Conservation (phyloP, 2,888 invertebrate species). For the Dasysyrphus albostriatus region DNA sequence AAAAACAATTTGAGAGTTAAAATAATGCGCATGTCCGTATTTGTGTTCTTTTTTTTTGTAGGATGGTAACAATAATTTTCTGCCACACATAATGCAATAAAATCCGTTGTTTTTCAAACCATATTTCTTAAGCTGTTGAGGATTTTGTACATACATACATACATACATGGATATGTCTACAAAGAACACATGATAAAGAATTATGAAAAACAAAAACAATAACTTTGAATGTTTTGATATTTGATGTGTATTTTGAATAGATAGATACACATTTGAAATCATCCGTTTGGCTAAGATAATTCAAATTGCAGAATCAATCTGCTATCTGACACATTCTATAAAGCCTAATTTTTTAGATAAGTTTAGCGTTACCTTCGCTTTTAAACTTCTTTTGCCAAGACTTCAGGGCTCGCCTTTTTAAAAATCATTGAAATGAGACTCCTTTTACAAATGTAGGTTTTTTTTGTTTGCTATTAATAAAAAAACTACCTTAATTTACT, state of each 20-base stretch:
- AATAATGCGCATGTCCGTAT: constrained; percentile 49
- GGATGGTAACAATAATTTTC: constrained; percentile 26
- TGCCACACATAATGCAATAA: constrained; percentile 40
- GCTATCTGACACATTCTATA: neutral
- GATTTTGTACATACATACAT: neutral
- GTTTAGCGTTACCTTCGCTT: too few species aligned
- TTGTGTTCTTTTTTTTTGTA: constrained; percentile 1
- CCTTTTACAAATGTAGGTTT: too few species aligned
- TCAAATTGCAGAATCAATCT: neutral
- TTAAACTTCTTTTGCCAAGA: too few species aligned
- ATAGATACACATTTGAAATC: neutral
- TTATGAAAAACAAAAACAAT: constrained; percentile 6
- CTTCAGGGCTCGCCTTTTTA: too few species aligned
- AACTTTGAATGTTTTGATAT: constrained; percentile 12
- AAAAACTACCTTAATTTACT: too few species aligned
- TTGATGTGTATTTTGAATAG: neutral
- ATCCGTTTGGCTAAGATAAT: neutral
- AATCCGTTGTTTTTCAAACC: constrained; percentile 23
- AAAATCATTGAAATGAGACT: too few species aligned
- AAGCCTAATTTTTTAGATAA: neutral
- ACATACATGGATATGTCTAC: neutral
- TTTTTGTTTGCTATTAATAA: too few species aligned
- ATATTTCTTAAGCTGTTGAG: constrained; percentile 31
- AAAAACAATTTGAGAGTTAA: constrained; percentile 18
- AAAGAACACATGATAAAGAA: neutral